Percentiles rank a stretch among this genome's conserved stretches.
Evolutionary conservation across 2,888 invertebrate genomes (phyloP).

Genomic region (Steinernema scapterisci): DNA sequence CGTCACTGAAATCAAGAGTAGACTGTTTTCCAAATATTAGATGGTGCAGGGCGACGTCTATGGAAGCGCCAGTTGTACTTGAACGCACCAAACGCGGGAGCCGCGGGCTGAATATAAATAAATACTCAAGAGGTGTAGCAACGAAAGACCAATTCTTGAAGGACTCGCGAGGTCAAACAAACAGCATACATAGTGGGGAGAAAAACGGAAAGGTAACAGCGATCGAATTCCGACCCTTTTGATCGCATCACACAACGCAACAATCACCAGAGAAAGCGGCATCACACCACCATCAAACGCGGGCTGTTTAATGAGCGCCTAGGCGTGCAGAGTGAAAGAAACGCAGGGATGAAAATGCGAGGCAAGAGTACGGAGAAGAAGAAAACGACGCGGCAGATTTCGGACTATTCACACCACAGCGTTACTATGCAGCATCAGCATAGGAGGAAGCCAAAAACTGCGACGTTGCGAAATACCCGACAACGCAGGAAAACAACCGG

Average conservation of each 20-base stretch:
- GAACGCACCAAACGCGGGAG: too few relatives aligned
- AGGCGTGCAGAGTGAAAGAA: conserved; percentile 25
- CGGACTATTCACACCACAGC: too few relatives aligned
- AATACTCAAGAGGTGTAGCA: too few relatives aligned
- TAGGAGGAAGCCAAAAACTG: too few relatives aligned
- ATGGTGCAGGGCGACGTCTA: not conserved
- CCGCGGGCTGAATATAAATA: too few relatives aligned
- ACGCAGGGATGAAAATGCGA: not conserved
- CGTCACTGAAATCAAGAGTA: not conserved
- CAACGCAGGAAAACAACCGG: too few relatives aligned
- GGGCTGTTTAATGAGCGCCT: conserved; percentile 19
- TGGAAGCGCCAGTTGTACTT: not conserved
- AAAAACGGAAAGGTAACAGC: not conserved
- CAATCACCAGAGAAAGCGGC: conserved; percentile 11
- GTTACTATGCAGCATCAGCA: too few relatives aligned
- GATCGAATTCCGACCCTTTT: not conserved
- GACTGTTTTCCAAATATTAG: not conserved
- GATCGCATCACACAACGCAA: conserved; percentile 19
- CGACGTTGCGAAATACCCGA: too few relatives aligned
- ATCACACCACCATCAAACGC: conserved; percentile 21
- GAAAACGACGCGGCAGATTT: not conserved
- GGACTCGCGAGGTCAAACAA: too few relatives aligned
- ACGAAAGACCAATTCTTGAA: too few relatives aligned
- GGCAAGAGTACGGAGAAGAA: not conserved
- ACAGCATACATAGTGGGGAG: too few relatives aligned